Evolutionary conservation across 1,140 invertebrate species (phyloP), one percentile per base, ranked within the genome.

Genomic region (Aphelinus atriplicis): DNA sequence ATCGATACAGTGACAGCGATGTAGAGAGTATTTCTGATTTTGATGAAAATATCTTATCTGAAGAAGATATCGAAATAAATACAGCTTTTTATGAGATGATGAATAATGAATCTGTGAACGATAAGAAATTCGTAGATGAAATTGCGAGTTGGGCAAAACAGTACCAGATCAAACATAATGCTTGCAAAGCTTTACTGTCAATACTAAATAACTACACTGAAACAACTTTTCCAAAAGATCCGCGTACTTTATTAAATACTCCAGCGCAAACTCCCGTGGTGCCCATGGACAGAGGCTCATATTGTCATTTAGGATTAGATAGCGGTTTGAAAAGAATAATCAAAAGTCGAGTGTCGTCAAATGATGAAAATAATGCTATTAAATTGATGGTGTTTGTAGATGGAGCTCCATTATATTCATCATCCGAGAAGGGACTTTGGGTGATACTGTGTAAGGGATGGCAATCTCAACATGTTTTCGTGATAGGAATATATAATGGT

Each of bases 401-500:
- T 26, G 26, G 26, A 26, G 26, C 26, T 26, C 26, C 26, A 26
- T 26, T 26, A 26, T 26, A 26, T 26, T 26, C 26, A 26, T 26
- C 26, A 26, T 26, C 26, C 26, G 26, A 26, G 26, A 26, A 26
- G 26, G 26, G 26, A 26, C 26, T 26, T 26, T 26, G 26, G 26
- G 26, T 26, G 26, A 26, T 26, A 26, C 26, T 26, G 26, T 26
- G 26, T 26, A 26, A 5, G 9, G 2, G 2, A 10, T 42, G 6
- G 2, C 26, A 26, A 42, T 67, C 45, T 55, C 42, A 26, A 45
- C 4, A 7, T 5, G 42, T 61, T 26, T 61, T 45, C 7, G 42
- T 78, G 42, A 65, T 78, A 55, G 79, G 78, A 2, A 47, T 63
- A 63, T 80, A 76, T 50, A 61, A n/a, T 47, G 78, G 78, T 42